Base-by-base conservation (phyloP, 2,888 invertebrate species). In the Pachydiplax longipennis region DNA sequence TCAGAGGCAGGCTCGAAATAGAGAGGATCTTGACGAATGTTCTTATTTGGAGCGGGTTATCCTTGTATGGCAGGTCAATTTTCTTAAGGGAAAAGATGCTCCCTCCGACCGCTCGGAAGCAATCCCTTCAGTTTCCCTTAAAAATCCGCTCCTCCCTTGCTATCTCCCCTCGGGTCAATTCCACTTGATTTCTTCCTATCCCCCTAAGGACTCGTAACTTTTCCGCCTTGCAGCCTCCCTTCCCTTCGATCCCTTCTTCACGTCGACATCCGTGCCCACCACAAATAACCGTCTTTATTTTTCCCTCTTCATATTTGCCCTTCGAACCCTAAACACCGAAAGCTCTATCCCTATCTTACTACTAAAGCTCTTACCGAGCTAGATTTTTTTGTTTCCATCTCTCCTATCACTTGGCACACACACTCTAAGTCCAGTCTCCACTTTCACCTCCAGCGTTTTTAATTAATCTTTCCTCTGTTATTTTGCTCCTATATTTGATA, bases 31-130 rank as follows among this genome's bases (percentile, higher is more conserved):
- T 61, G 87, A 87, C 87, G 87, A 87, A 87, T 87, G 58, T 87
- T 87, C 87, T 61, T 87, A 87, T 87, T 61, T 87, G 61, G 87
- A 87, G 87, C 61, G 87, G 87, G 87, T 87, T 87, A 87, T 87
- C 87, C 61, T 87, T 61, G 61, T 65, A 61, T 87, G 87, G 87
- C 87, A 87, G 87, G 61, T 87, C 87, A 87, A 87, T 87, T 87
- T 87, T 87, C 87, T 87, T 87, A 87, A 87, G 87, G 87, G 65
- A 87, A 61, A 87, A 65, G 61, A 48, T 35, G 58, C 58, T 58
- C 58, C 58, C 83, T 22, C 35, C 48, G 35, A 15, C 58, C 80
- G 10, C 80, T 87, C 87, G 58, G 35, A 87, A 61, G 87, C 87
- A 87, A 87, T 87, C 87, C 87, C 61, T 87, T 83, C 83, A 58